Conservation (phyloP, 2,113 vertebrate genomes). For the Ceyx cyanopectus region DNA sequence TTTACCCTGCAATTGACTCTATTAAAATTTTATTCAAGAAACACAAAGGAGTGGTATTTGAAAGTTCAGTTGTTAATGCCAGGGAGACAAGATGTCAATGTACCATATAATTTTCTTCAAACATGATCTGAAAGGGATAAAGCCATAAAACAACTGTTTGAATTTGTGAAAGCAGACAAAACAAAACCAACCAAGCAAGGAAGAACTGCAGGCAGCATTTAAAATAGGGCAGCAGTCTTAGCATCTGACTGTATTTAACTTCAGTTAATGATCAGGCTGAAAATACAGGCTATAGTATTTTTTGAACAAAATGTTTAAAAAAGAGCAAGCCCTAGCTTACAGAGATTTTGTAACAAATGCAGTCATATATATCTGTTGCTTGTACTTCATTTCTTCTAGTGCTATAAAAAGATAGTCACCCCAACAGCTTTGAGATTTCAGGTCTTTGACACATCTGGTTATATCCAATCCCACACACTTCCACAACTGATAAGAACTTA, state of each 20-base stretch:
- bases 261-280: neutral
- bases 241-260: neutral
- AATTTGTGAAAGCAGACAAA: neutral
- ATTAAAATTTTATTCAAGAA: neutral
- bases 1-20: neutral
- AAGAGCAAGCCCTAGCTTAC: neutral
- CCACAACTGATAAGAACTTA: neutral
- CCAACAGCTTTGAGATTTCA: neutral
- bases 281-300: neutral
- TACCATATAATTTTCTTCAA: slow-evolving; percentile 34
- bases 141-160: neutral
- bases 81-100: neutral
- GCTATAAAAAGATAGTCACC: neutral
- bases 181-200: neutral
- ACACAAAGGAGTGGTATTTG: neutral
- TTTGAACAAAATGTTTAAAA: neutral
- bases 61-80: neutral
- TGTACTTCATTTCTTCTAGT: neutral
- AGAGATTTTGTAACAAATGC: neutral
- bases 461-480: neutral
- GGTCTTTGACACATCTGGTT: neutral
- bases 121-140: neutral
- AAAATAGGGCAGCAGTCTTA: neutral
- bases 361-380: neutral
- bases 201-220: neutral